Percentiles rank a stretch among this genome's conserved stretches.
Evolutionary conservation across 2,113 vertebrate species (phyloP).

Genomic region (Protobothrops flavoviridis): DNA sequence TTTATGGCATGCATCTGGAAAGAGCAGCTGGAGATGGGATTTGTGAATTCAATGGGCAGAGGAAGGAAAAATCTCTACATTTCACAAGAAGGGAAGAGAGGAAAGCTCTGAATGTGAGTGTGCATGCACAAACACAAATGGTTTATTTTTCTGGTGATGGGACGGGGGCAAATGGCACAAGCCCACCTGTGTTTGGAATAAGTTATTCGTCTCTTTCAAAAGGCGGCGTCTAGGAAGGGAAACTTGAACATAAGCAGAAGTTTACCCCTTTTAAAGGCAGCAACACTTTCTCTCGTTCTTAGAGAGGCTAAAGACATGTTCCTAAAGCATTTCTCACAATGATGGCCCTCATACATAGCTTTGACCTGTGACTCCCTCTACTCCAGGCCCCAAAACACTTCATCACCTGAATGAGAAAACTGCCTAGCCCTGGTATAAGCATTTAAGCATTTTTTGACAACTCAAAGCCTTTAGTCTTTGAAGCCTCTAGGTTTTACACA

Average conservation of each 20-base stretch:
- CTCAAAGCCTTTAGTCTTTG: not conserved
- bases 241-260: not conserved
- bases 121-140: not conserved
- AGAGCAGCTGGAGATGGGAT: not conserved
- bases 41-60: not conserved
- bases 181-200: not conserved
- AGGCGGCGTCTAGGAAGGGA: not conserved
- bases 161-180: no score
- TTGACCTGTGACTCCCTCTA: not conserved
- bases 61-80: not conserved
- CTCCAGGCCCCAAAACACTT: not conserved
- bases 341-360: not conserved
- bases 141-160: not conserved
- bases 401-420: not conserved
- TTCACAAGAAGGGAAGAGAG: not conserved
- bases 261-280: not conserved
- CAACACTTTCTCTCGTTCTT: not conserved
- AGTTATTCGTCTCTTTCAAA: not conserved
- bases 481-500: not conserved
- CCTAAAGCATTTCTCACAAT: not conserved
- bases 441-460: not conserved
- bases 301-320: no score
- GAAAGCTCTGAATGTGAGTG: not conserved
- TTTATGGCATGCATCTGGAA: slow-evolving; percentile 8
- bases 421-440: not conserved